Conservation (phyloP, 2,797 vertebrate species). For the Rhinogobio ventralis region DNA sequence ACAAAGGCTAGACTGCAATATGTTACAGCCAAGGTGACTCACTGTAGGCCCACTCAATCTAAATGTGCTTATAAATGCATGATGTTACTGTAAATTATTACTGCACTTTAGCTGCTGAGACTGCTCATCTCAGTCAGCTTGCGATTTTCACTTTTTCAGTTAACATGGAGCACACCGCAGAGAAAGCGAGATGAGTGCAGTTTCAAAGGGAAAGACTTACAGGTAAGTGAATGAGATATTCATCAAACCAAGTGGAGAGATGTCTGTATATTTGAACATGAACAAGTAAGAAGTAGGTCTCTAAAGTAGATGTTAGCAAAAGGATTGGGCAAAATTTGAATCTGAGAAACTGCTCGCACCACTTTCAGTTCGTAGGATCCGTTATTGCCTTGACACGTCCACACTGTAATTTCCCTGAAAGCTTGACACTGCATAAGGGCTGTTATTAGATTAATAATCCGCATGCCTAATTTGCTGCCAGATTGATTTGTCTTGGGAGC, state of each 20-base stretch:
- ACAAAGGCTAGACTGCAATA: constrained; percentile 3
- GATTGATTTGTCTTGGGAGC: constrained; percentile 52
- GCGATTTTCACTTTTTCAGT: constrained; percentile 72
- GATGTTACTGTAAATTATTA: constrained; percentile 29
- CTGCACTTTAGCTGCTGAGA: neutral
- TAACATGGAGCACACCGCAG: constrained; percentile 87
- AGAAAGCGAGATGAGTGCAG: constrained; percentile 89
- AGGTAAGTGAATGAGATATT: constrained; percentile 76
- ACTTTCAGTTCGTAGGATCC: constrained; percentile 24
- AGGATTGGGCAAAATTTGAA: constrained; percentile 4
- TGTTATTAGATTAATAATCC: constrained; percentile 58
- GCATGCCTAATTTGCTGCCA: constrained; percentile 56
- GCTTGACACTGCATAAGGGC: constrained; percentile 51
- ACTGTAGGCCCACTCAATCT: neutral
- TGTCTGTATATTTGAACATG: neutral
- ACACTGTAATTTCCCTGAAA: constrained; percentile 50
- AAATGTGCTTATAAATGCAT: constrained; percentile 5
- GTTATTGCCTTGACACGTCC: constrained; percentile 31
- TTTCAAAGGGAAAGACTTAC: constrained; percentile 95
- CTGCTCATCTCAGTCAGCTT: constrained; percentile 36
- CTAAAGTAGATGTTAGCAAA: neutral
- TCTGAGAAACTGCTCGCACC: neutral
- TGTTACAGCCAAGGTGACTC: constrained; percentile 16
- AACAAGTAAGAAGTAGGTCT: neutral
- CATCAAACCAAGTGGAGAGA: neutral